phyloP scores from a whole-genome alignment of 1,140 invertebrate genomes.

The Drosophila yakuba region DNA sequence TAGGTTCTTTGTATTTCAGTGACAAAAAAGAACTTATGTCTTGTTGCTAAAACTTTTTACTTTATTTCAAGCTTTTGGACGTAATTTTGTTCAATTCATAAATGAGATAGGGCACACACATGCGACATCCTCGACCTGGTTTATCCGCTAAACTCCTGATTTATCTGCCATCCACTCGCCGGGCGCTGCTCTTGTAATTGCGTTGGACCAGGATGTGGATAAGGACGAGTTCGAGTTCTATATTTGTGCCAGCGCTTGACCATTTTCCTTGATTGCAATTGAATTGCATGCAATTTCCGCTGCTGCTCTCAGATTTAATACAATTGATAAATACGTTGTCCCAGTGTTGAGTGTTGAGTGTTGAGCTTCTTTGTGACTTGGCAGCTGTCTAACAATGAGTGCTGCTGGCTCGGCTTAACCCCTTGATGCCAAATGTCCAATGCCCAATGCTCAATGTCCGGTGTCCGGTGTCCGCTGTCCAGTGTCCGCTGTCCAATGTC shows the following conservation, averaged over 20 bases:
- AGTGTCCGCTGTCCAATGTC: constrained; percentile 1
- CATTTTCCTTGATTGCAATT: constrained; percentile 67
- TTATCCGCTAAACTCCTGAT: constrained; percentile 39
- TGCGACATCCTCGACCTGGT: constrained; percentile 21
- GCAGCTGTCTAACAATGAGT: constrained; percentile 52
- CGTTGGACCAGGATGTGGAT: not conserved
- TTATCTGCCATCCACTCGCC: constrained; percentile 34
- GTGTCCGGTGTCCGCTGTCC: not conserved
- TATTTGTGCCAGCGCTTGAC: constrained; percentile 22
- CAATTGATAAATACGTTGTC: constrained; percentile 61
- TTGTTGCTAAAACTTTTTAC: not conserved
- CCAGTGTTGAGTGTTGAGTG: constrained; percentile 17
- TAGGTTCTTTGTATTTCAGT: too few relatives aligned
- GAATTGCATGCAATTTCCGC: constrained; percentile 76
- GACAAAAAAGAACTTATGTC: too few relatives aligned
- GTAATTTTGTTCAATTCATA: constrained; percentile 34
- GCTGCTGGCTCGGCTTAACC: constrained; percentile 46
- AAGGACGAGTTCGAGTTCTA: constrained; percentile 1
- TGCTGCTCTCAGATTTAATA: constrained; percentile 68
- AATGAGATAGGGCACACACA: constrained; percentile 59
- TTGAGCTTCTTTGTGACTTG: constrained; percentile 48
- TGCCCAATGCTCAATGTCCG: constrained; percentile 2
- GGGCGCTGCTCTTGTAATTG: constrained; percentile 32
- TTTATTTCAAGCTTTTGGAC: not conserved
- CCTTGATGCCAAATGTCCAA: constrained; percentile 18